These are phyloP conservation scores for Halictus ligatus DNA, from an alignment of 2,888 invertebrate species.

Conservation along the genomic window DNA sequence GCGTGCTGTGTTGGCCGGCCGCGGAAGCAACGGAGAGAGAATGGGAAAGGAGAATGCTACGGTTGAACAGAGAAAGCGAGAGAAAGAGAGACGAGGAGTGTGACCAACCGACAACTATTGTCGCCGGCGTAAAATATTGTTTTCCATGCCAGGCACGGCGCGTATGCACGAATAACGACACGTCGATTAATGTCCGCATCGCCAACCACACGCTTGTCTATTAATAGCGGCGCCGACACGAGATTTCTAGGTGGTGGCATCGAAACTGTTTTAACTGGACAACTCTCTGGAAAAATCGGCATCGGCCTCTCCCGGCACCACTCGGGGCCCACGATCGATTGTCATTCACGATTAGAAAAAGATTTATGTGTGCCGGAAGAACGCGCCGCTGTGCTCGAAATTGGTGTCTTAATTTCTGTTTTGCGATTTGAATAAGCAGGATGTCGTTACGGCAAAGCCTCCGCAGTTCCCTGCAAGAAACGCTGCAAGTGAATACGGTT, in stretches of 20 bases:
- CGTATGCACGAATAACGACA: slow-evolving; percentile 78
- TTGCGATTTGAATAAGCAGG: background rate
- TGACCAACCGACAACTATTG: slow-evolving; percentile 72
- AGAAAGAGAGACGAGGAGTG: slow-evolving; percentile 26
- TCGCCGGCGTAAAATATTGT: slow-evolving; percentile 78
- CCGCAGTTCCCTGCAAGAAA: background rate
- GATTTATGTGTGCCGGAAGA: slow-evolving; percentile 26
- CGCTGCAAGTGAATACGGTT: background rate
- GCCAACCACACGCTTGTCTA: slow-evolving; percentile 74
- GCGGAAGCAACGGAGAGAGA: background rate
- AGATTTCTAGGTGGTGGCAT: slow-evolving; percentile 66
- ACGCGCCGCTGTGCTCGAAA: background rate
- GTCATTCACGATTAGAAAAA: slow-evolving; percentile 18
- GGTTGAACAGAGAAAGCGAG: slow-evolving; percentile 17
- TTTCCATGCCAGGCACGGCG: slow-evolving; percentile 78
- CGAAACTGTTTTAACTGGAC: slow-evolving; percentile 37
- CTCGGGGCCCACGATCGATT: background rate
- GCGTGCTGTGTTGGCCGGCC: background rate
- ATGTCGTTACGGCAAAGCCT: background rate
- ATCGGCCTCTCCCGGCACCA: background rate
- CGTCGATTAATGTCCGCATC: slow-evolving; percentile 79
- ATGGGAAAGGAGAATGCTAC: slow-evolving; percentile 4
- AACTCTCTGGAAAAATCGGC: slow-evolving; percentile 29
- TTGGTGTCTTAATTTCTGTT: slow-evolving; percentile 14
- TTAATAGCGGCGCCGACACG: slow-evolving; percentile 74